Conservation (phyloP, 92 coral and sea anemone genomes). For the Umimayanthus chanpuru region DNA sequence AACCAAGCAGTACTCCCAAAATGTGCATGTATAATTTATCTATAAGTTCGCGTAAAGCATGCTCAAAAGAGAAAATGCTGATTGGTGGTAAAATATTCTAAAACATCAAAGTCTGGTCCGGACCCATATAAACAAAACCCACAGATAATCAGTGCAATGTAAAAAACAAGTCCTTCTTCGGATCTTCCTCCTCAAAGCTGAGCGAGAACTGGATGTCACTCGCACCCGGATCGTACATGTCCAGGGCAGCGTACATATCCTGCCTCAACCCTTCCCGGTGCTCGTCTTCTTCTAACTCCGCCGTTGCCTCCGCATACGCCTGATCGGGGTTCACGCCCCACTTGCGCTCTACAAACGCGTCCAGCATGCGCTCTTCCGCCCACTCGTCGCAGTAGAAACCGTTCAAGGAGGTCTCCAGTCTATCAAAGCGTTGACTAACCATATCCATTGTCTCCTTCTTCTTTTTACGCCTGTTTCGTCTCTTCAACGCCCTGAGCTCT, state of each 20-base stretch:
- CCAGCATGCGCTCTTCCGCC: conserved; percentile 87
- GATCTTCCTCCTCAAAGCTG: conserved; percentile 64
- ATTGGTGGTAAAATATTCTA: not conserved
- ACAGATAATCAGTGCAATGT: not conserved
- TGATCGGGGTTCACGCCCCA: conserved; percentile 79
- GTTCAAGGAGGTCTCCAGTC: conserved; percentile 75
- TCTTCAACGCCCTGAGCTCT: conserved; percentile 54
- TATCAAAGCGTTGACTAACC: conserved; percentile 69
- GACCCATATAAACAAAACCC: not conserved
- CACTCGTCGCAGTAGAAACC: conserved; percentile 85
- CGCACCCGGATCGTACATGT: conserved; percentile 66
- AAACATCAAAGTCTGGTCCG: not conserved
- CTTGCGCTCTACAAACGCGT: conserved; percentile 78
- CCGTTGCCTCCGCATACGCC: conserved; percentile 72
- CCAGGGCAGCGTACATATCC: conserved; percentile 87
- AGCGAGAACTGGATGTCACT: conserved; percentile 61
- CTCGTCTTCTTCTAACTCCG: conserved; percentile 70
- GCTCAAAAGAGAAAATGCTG: not conserved
- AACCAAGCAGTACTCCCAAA: too few relatives aligned
- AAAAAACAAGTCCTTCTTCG: conserved; percentile 8
- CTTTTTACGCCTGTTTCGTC: conserved; percentile 46
- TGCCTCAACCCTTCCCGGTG: conserved; percentile 67
- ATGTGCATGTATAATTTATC: too few relatives aligned
- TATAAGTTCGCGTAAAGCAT: too few relatives aligned
- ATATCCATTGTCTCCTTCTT: conserved; percentile 57